Base-by-base conservation (phyloP, 2,113 vertebrate genomes). In the Pteronura brasiliensis region DNA sequence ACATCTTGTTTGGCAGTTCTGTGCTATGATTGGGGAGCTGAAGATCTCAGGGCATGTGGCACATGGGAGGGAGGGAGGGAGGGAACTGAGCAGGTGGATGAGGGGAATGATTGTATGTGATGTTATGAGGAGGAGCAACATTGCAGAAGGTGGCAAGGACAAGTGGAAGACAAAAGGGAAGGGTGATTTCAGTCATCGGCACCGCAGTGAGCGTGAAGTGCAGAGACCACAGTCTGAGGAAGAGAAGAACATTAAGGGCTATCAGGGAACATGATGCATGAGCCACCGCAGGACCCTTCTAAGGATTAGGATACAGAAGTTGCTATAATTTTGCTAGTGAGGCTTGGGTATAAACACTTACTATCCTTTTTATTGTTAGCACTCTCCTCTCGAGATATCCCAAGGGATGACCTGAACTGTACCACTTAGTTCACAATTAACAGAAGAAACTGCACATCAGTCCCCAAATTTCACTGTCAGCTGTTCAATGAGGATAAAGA, bases 21-120 rank as follows among this genome's bases (percentile, higher is more conserved):
- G 4, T 49, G 34, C 34, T 27, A 6, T 6, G 10, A 95, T 29
- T 15, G 3, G 36, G 49, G 20, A 87, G 7, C 18, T 13, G 9
- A n/a, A 29, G 9, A 6, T 7, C 36, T 82, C 29, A 4, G 12
- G 36, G 36, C 21, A 6, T 1, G 0, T 0, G 7, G 39, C 21
- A 36, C 13, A 20, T 15, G 83, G 20, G 14, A 83, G 23, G 17
- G 39, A 44, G 23, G 17, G 39, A 44, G 9, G 39, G 55, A 47
- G 9, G 44, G 55, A 47, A 44, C 25, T 5, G 6, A 72, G 44
- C 65, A 74, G 6, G 6, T 3, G 34, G 69, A 79, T 17, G 44
- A 72, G 21, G 44, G 20, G 4, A 88, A 27, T 69, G 52, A 36
- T n/a, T 71, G 63, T 47, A 9, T 63, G 21, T 65, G 57, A 77